Evolutionary conservation across 2,888 invertebrate genomes (phyloP).

Genomic region (Diadegma fenestrale): DNA sequence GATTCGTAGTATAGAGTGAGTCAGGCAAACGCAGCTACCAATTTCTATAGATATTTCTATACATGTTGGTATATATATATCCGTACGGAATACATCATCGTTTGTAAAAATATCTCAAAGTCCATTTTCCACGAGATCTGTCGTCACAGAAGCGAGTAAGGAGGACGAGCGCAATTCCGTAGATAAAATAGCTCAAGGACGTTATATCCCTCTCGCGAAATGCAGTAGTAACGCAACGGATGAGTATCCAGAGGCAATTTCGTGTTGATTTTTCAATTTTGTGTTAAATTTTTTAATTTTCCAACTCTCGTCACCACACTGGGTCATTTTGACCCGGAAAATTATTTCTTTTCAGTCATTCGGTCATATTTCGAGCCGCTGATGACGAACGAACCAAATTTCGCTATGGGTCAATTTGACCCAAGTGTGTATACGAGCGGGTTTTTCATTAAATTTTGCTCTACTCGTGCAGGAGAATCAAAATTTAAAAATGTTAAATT

Average conservation of each 20-base stretch:
- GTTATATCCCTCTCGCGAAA: constrained; percentile 22
- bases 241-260: neutral
- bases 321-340: too few relatives aligned
- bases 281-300: neutral
- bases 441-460: too few relatives aligned
- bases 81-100: neutral
- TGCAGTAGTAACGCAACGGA: neutral
- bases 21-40: neutral
- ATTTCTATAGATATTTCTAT: too few relatives aligned
- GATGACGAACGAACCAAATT: too few relatives aligned
- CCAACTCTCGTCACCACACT: too few relatives aligned
- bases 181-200: constrained; percentile 63
- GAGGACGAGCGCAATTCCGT: constrained; percentile 34
- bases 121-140: constrained; percentile 30
- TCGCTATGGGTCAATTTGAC: too few relatives aligned
- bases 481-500: too few relatives aligned
- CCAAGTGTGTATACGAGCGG: too few relatives aligned
- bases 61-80: too few relatives aligned
- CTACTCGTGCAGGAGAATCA: too few relatives aligned
- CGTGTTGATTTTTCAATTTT: neutral
- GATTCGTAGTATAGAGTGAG: neutral
- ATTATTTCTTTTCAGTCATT: too few relatives aligned
- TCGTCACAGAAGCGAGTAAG: constrained; percentile 5
- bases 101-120: constrained; percentile 52
- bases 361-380: too few relatives aligned